phyloP scores from a whole-genome alignment of 2,797 vertebrate genomes.

The Sphenodon punctatus region DNA sequence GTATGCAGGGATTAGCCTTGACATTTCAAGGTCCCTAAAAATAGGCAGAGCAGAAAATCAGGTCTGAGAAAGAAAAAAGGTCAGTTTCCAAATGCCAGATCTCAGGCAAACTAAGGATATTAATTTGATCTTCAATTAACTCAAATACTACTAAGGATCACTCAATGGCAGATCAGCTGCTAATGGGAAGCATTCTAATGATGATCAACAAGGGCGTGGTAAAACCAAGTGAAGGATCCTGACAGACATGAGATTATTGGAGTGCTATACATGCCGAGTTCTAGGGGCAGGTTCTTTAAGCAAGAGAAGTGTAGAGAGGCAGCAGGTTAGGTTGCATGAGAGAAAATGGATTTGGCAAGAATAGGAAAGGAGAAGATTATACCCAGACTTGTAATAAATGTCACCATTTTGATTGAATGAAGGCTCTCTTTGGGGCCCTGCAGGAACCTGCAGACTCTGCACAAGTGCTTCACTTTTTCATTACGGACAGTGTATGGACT shows the following conservation, averaged over 20 bases:
- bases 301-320: background rate
- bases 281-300: background rate
- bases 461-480: background rate
- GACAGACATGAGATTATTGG: background rate
- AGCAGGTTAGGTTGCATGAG: background rate
- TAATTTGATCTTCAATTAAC: background rate
- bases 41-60: background rate
- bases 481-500: slow-evolving; percentile 9
- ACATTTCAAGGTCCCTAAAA: too few species aligned
- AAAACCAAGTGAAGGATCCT: background rate
- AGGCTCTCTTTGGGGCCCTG: background rate
- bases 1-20: too few species aligned
- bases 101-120: background rate
- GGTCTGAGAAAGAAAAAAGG: background rate
- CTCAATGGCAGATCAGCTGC: background rate
- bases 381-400: background rate
- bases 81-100: background rate
- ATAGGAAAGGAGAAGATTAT: background rate
- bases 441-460: background rate
- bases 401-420: background rate
- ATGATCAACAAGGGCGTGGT: too few species aligned
- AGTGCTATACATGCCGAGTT: background rate
- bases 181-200: too few species aligned
- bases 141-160: background rate
- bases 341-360: background rate